Evolutionary conservation across 2,113 vertebrate genomes (phyloP).

Genomic region (Barbus barbus): DNA sequence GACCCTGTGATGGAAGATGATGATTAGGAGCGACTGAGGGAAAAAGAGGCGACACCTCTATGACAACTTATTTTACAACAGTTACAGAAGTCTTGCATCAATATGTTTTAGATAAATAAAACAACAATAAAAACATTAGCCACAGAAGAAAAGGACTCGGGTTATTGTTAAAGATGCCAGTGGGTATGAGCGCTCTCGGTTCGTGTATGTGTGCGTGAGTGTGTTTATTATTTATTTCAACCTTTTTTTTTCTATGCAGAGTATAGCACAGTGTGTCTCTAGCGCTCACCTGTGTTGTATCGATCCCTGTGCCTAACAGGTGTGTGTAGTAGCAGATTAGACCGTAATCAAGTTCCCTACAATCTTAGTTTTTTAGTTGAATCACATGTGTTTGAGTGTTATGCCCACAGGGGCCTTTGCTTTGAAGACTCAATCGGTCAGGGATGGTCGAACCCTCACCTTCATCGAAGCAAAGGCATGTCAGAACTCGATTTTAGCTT

Average conservation of each 20-base stretch:
- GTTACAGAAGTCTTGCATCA: conserved; percentile 70
- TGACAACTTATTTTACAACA: conserved; percentile 62
- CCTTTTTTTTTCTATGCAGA: conserved; percentile 68
- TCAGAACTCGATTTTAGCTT: conserved; percentile 23
- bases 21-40: conserved; percentile 73
- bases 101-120: conserved; percentile 70
- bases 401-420: conserved; percentile 6
- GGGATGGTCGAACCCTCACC: conserved; percentile 14
- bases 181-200: conserved; percentile 56
- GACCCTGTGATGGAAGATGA: conserved; percentile 91
- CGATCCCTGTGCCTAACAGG: conserved; percentile 54
- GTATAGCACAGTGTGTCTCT: conserved; percentile 68
- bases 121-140: conserved; percentile 64
- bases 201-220: conserved; percentile 58
- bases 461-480: neutral
- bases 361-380: conserved; percentile 1
- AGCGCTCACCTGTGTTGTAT: conserved; percentile 61
- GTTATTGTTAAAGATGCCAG: conserved; percentile 67
- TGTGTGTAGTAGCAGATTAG: conserved; percentile 56
- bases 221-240: conserved; percentile 56
- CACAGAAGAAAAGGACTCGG: conserved; percentile 61
- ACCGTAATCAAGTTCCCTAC: conserved; percentile 21
- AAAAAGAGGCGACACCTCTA: conserved; percentile 64
- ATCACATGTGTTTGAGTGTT: conserved; percentile 8
- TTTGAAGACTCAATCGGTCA: conserved; percentile 6